phyloP scores from a whole-genome alignment of 1,140 invertebrate species.

The Trichoplusia ni region DNA sequence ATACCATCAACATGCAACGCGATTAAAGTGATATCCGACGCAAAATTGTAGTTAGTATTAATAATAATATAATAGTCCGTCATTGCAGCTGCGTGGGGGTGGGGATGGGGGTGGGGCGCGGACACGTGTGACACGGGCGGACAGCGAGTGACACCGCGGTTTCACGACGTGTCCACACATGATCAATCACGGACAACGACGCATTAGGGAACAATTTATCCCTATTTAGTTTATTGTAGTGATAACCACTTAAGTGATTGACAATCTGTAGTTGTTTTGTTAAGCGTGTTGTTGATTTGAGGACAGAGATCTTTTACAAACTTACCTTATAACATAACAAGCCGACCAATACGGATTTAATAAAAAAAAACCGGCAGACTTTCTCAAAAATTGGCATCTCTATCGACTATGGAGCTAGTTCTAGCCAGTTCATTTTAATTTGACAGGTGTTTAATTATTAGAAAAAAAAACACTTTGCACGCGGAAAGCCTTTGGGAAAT shows the following conservation, averaged over 20 bases:
- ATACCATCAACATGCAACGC: too few relatives aligned
- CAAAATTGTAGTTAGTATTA: too few relatives aligned
- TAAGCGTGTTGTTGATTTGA: too few relatives aligned
- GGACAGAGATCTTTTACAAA: too few relatives aligned
- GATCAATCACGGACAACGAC: slow-evolving; percentile 35
- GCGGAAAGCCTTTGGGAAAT: background rate
- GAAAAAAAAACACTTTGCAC: too few relatives aligned
- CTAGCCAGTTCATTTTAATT: too few relatives aligned
- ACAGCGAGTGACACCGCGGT: slow-evolving; percentile 11
- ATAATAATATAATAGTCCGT: background rate
- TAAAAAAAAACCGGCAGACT: background rate
- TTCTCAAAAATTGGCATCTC: too few relatives aligned
- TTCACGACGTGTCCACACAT: slow-evolving; percentile 2
- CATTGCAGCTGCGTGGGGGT: background rate
- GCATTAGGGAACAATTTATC: background rate
- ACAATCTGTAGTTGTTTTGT: background rate
- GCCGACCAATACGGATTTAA: too few relatives aligned
- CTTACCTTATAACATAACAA: too few relatives aligned
- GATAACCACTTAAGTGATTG: slow-evolving; percentile 16
- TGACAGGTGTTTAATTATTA: too few relatives aligned
- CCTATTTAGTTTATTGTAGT: slow-evolving; percentile 19
- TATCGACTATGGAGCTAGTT: too few relatives aligned
- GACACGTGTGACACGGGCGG: slow-evolving; percentile 8
- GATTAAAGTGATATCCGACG: too few relatives aligned
- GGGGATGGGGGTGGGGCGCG: background rate